Base-by-base conservation (phyloP, 2,888 invertebrate species). In the Plagodis dolabraria region DNA sequence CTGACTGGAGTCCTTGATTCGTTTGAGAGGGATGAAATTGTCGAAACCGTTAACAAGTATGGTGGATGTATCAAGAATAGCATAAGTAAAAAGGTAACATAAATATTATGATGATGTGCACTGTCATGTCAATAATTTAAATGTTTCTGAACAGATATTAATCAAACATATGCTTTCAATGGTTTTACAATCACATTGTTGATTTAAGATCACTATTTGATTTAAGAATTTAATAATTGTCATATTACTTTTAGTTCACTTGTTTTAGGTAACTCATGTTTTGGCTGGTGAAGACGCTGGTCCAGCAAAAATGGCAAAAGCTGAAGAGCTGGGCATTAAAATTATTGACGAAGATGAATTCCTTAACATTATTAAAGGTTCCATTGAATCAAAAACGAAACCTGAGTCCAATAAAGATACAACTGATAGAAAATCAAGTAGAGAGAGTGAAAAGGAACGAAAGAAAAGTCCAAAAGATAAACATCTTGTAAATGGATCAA, bases 1-100 rank as follows among this genome's bases (percentile, higher is more conserved):
- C 86, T 98, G 53, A 98, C 98, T 43, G 99, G 98, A 38, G 96
- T 98, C 1, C 87, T 98, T 47, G 98, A 98, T 76, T 98, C 98
- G 0, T 92, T 98, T 69, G 97, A 98, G 72, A 93, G 96, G 10
- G 97, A 97, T 6, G 97, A 98, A 74, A 94, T 96, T 5, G 93
- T 94, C 40, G 94, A 94, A 0, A 89, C 97, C 6, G 95, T 98
- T 10, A 95, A 94, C 57, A 95, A 95, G 69, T 96, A 96, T 82
- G 98, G 98, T 0, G 99, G 98, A 0, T 94, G 95, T 77, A 93
- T 96, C 2, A 96, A 96, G 62, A 93, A 93, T 44, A 89, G 93
- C 46, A 93, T 98, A 22, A 97, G 97, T 60, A 95, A 94, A 75
- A 96, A 96, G 90, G 96, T 95, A 68, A 45, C 33, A 2, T 10